Base-by-base conservation (phyloP, 2,113 vertebrate species). In the Gobio gobio region DNA sequence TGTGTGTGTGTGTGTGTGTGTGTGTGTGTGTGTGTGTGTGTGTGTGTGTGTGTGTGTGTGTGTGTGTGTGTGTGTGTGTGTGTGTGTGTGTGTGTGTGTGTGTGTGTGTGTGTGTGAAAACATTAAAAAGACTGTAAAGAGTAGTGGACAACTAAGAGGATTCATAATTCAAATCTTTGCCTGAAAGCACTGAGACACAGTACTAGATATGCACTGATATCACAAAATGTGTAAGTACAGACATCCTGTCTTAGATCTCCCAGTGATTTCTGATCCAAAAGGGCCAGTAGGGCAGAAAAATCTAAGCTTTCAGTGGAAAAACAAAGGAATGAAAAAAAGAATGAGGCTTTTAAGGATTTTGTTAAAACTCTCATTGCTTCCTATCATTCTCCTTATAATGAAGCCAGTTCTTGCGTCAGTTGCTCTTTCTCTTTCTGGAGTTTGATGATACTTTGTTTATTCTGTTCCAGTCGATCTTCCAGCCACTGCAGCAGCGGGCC, bases 401-500 rank as follows among this genome's bases (percentile, higher is more conserved):
- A 93, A 7, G 94, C 94, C 0, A 99, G 95, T 89, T 99, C 97
- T 89, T 93, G 94, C 84, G 94, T 89, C 54, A 99, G 96, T 85
- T 91, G 90, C 90, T 99, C 97, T 6, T 97, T 98, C 91, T 99
- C 97, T 59, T 87, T 94, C 93, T 98, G 95, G 88, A 99, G 91
- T 87, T 98, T 96, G 85, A 91, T 91, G 83, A 97, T 89, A 26
- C 94, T 95, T 90, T 96, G 95, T 47, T 96, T 94, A 93, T 99
- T 99, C 92, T 98, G 97, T 91, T 97, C 96, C 91, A 99, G 93
- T 18, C 98, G 96, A 93, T 99, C 97, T 92, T 99, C 98, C 87
- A 99, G 92, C 98, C 97, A 99, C 92, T 99, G 98, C 49, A 99
- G 94, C 76, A 99, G 94, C 0, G 98, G 98, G 1, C 98, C 98